Conservation (phyloP, 2,888 invertebrate species). For the Cryptus viduatorius region DNA sequence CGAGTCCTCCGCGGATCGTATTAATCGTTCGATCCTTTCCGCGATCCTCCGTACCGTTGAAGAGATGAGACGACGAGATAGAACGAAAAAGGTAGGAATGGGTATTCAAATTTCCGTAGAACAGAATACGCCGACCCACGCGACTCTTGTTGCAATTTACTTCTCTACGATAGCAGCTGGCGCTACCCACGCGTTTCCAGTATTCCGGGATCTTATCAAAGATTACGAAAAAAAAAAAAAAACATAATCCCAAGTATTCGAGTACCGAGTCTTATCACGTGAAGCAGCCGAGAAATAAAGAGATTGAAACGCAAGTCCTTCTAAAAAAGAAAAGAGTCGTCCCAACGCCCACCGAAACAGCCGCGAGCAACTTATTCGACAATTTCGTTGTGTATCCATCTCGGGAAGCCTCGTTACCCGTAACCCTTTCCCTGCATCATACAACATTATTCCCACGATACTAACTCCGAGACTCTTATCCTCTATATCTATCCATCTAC, state of each 20-base stretch:
- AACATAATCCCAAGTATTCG: no score
- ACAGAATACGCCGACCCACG: no score
- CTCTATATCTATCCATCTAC: slow-evolving; percentile 14
- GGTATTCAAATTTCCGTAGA: neutral
- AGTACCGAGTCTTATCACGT: no score
- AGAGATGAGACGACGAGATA: neutral
- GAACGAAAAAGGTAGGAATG: neutral
- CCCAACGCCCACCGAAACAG: no score
- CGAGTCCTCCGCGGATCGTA: neutral
- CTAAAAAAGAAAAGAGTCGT: no score
- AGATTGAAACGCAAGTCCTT: no score
- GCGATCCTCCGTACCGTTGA: neutral
- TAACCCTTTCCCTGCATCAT: neutral
- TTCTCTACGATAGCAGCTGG: no score
- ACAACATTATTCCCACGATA: slow-evolving; percentile 32
- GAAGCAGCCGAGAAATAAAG: no score
- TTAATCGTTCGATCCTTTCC: neutral
- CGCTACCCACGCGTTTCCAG: no score
- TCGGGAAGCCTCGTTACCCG: neutral
- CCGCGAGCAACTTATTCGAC: neutral
- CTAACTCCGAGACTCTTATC: slow-evolving; percentile 43
- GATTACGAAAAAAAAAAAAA: no score
- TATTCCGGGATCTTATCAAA: no score
- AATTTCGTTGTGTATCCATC: neutral
- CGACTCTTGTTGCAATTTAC: no score